These are phyloP conservation scores for Cynodonichthys magdalenae DNA, from an alignment of 2,797 vertebrate species.

Conservation along the genomic window DNA sequence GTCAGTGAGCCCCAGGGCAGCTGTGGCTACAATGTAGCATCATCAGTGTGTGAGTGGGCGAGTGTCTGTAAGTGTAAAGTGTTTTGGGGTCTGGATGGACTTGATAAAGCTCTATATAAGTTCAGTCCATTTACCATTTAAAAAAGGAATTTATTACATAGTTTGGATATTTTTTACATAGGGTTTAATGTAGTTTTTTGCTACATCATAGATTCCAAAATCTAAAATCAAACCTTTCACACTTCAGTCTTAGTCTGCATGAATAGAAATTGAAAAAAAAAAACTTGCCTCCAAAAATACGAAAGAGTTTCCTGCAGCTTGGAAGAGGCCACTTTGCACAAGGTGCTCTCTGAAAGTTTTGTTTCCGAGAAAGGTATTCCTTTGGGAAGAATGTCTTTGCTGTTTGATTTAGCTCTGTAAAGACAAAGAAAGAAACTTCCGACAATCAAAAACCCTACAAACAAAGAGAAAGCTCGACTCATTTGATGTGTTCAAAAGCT, in stretches of 20 bases:
- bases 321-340: conserved; percentile 84
- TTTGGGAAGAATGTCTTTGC: conserved; percentile 80
- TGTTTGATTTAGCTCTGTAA: conserved; percentile 79
- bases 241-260: neutral
- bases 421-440: conserved; percentile 6
- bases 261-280: neutral
- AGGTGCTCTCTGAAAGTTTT: conserved; percentile 81
- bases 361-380: conserved; percentile 79
- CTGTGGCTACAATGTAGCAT: too few species aligned
- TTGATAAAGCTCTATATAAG: too few species aligned
- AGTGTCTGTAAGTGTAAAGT: too few species aligned
- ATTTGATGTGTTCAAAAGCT: conserved; percentile 23
- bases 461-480: conserved; percentile 38
- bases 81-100: too few species aligned
- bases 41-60: too few species aligned
- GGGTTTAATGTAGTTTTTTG: too few species aligned
- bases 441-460: conserved; percentile 13
- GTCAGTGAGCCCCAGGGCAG: too few species aligned
- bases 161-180: too few species aligned
- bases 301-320: conserved; percentile 80
- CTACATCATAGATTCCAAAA: too few species aligned
- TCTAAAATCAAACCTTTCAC: too few species aligned
- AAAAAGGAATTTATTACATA: too few species aligned
- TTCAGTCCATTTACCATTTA: too few species aligned
- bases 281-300: conserved; percentile 78